phyloP scores from a whole-genome alignment of 2,113 vertebrate species.

The Mus pahari region DNA sequence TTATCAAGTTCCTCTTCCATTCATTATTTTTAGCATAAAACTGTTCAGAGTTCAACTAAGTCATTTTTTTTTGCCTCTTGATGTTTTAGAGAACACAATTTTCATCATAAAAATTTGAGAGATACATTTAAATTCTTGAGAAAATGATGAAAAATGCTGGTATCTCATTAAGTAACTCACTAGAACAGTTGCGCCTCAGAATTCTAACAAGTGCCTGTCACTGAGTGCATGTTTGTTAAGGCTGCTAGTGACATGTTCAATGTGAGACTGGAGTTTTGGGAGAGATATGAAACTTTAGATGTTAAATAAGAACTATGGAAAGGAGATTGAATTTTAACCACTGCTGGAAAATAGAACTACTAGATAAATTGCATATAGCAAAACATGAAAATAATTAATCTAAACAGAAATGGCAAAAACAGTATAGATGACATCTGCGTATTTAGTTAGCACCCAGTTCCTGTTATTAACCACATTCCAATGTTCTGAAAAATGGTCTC shows the following conservation, averaged over 20 bases:
- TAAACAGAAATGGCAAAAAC: slow-evolving; percentile 78
- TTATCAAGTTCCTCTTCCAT: background rate
- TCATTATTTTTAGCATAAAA: background rate
- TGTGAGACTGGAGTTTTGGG: background rate
- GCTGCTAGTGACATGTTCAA: background rate
- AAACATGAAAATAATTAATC: slow-evolving; percentile 73
- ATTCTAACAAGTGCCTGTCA: background rate
- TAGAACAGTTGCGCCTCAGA: background rate
- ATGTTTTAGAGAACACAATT: background rate
- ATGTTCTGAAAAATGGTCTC: slow-evolving; percentile 78
- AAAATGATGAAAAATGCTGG: background rate
- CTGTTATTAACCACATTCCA: slow-evolving; percentile 72
- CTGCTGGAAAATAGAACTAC: slow-evolving; percentile 20
- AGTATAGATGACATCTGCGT: slow-evolving; percentile 78
- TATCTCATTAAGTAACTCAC: background rate
- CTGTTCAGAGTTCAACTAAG: background rate
- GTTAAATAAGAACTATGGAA: background rate
- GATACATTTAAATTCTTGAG: background rate
- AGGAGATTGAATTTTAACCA: background rate
- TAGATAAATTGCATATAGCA: background rate
- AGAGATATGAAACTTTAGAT: slow-evolving; percentile 13
- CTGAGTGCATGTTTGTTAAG: background rate
- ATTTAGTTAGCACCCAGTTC: slow-evolving; percentile 77
- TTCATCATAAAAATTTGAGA: background rate
- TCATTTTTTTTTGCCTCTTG: background rate